A percentile compares a stretch with the other conserved stretches of the same genome.
phyloP scores from a whole-genome alignment of 2,888 invertebrate genomes.

The Polyommatus iphigenia region DNA sequence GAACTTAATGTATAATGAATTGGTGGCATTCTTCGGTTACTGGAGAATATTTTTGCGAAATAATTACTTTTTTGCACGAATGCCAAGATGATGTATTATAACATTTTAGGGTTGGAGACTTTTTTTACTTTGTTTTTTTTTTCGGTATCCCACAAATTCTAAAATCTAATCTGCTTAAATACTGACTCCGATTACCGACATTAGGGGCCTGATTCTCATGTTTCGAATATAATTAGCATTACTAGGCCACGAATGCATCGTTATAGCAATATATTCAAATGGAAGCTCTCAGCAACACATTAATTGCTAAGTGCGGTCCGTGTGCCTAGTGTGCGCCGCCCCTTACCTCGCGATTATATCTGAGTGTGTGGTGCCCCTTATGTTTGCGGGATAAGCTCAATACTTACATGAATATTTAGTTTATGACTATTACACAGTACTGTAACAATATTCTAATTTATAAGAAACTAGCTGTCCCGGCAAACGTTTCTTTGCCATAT shows the following conservation, averaged over 20 bases:
- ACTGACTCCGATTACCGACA: too few relatives aligned
- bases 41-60: not conserved
- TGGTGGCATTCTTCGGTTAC: slow-evolving; percentile 1
- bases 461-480: too few relatives aligned
- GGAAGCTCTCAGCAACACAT: slow-evolving; percentile 24
- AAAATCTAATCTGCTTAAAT: too few relatives aligned
- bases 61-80: not conserved
- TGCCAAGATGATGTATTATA: not conserved
- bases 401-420: slow-evolving; percentile 57
- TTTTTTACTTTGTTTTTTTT: not conserved
- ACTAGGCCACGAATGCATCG: not conserved
- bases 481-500: too few relatives aligned
- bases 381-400: slow-evolving; percentile 51
- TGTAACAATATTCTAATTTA: slow-evolving; percentile 31
- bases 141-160: too few relatives aligned
- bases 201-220: too few relatives aligned
- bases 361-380: slow-evolving; percentile 14
- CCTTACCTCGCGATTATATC: slow-evolving; percentile 26
- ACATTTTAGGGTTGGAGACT: not conserved
- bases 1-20: slow-evolving; percentile 25
- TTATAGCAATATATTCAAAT: slow-evolving; percentile 15
- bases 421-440: slow-evolving; percentile 44
- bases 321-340: slow-evolving; percentile 15
- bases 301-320: slow-evolving; percentile 26
- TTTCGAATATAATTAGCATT: too few relatives aligned